Percentiles rank a stretch among this genome's conserved stretches.
These are phyloP conservation scores for Aspidiotus rigidus DNA, from an alignment of 2,888 invertebrate species.

Conservation along the genomic window DNA sequence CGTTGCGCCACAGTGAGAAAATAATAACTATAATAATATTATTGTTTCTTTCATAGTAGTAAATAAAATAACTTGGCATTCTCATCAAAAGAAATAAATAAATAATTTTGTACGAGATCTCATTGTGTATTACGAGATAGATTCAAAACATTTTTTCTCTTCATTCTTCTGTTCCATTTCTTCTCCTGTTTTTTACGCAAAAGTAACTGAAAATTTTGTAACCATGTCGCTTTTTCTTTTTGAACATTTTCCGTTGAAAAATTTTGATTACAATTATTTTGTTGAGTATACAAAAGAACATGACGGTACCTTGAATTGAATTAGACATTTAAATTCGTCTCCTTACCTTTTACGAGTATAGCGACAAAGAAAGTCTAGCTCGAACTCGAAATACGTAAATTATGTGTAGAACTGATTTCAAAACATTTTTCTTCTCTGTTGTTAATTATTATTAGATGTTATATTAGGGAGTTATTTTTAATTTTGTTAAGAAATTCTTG, in stretches of 20 bases:
- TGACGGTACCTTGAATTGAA: not conserved
- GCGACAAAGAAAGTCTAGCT: not conserved
- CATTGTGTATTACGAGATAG: too few relatives aligned
- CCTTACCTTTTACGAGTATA: not conserved
- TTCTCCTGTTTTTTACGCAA: constrained; percentile 7
- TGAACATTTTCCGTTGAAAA: constrained; percentile 5
- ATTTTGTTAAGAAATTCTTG: not conserved
- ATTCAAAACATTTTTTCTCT: constrained; percentile 11
- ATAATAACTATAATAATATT: too few relatives aligned
- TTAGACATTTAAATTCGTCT: not conserved
- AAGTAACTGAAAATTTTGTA: constrained; percentile 18
- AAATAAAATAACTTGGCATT: too few relatives aligned
- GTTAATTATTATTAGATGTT: not conserved
- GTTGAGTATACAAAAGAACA: constrained; percentile 12
- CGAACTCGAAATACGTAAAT: constrained; percentile 12
- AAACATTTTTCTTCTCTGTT: not conserved
- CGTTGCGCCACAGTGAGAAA: too few relatives aligned
- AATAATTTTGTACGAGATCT: too few relatives aligned
- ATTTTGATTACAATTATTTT: not conserved
- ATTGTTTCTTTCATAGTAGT: too few relatives aligned
- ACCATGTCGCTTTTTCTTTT: constrained; percentile 20
- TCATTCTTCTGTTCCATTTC: constrained; percentile 8
- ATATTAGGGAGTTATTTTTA: not conserved
- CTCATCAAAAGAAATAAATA: too few relatives aligned
- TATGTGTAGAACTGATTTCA: not conserved